Base-by-base conservation (phyloP, 2,797 vertebrate genomes). In the Typhlichthys subterraneus region DNA sequence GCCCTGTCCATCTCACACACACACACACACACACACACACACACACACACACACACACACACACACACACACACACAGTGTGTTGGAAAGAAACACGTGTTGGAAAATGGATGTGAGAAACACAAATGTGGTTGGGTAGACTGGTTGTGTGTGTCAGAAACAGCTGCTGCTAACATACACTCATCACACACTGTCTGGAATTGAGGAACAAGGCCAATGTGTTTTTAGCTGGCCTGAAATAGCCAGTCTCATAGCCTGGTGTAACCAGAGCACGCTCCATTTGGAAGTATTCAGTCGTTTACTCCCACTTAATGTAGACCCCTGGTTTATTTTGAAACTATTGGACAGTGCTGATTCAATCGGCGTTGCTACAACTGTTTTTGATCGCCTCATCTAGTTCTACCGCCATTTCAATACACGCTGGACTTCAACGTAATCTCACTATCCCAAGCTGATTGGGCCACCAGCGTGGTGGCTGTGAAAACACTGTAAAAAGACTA, bases 61-160 rank as follows among this genome's bases (percentile, higher is more conserved):
- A 23, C 46, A 56, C 45, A 45, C 29, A 45, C 17, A 45, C 33
- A 53, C 56, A 33, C 33, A 45, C 14, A 45, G 19, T 23, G 15
- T 46, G 31, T 50, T 15, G 48, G 15, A 50, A 50, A 6, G 14
- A 9, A 14, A 51, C 49, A 14, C 3, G 15, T 70, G 77, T 75
- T 74, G 77, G 80, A 82, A 87, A 84, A 82, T 73, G 80, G 87
- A 87, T 89, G 84, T 87, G 81, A 85, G 57, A 59, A 71, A 81
- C 48, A n/a, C 75, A 72, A 79, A 74, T 65, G 72, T 76, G 81
- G 67, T 69, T 61, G 73, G 42, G 73, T 73, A 74, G 23, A 29
- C 23, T 29, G 23, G 81, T 64, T 2, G 70, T 81, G 75, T 60
- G 79, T 17, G 63, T 80, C 76, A 82, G 59, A 56, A 85, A 81